Conservation (phyloP, 2,113 vertebrate species). For the Pimephales promelas region DNA sequence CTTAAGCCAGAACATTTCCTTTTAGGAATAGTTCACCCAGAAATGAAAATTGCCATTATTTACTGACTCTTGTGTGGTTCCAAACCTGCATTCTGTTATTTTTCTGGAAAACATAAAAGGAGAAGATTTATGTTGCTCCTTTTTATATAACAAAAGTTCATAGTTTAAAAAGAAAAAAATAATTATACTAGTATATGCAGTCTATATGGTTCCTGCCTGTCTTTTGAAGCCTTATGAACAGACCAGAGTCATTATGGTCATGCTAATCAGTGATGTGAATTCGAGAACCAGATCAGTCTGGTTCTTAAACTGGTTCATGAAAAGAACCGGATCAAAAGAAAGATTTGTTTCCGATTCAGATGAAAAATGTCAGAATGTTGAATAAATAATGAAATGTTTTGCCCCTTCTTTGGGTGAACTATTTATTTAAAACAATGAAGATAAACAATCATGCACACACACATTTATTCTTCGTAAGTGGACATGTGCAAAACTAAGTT, state of each 20-base stretch:
- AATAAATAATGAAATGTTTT: not conserved
- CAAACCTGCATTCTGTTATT: not conserved
- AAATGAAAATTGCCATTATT: slow-evolving; percentile 6
- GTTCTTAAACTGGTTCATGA: not conserved
- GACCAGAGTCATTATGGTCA: not conserved
- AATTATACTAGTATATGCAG: not conserved
- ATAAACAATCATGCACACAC: not conserved
- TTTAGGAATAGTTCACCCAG: not conserved
- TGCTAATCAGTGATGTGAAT: not conserved
- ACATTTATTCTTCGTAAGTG: not conserved
- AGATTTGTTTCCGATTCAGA: not conserved
- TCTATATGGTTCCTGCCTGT: not conserved
- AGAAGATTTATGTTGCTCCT: not conserved
- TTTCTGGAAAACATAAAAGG: not conserved
- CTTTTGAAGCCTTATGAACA: slow-evolving; percentile 20
- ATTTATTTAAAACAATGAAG: not conserved
- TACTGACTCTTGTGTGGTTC: not conserved
- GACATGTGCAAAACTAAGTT: not conserved
- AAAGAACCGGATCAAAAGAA: not conserved
- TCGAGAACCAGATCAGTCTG: not conserved
- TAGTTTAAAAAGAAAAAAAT: not conserved
- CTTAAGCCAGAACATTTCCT: slow-evolving; percentile 12
- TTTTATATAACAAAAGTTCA: not conserved
- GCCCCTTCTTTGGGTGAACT: too few species aligned
- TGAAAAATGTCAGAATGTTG: not conserved